Percentiles rank a stretch among this genome's conserved stretches.
These are phyloP conservation scores for Cephalopachus bancanus DNA, from an alignment of 2,797 vertebrate genomes.

Conservation along the genomic window DNA sequence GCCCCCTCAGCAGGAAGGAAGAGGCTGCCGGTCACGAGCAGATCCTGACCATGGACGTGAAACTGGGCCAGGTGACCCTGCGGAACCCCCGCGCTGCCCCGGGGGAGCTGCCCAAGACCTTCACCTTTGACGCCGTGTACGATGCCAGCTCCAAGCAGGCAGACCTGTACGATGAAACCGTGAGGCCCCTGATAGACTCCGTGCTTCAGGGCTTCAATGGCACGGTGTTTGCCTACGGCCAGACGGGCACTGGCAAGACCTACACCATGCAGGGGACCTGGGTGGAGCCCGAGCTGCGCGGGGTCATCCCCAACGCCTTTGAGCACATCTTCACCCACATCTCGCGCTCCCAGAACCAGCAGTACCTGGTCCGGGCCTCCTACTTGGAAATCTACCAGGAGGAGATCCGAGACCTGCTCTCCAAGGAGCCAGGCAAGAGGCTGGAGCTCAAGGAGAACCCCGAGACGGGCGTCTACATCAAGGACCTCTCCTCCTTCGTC, in stretches of 20 bases:
- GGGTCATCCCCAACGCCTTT: slow-evolving; percentile 96
- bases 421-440: slow-evolving; percentile 95
- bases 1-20: slow-evolving; percentile 94
- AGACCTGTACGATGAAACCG: slow-evolving; percentile 96
- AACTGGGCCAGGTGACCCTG: slow-evolving; percentile 95
- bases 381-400: slow-evolving; percentile 99
- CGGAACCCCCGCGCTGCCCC: slow-evolving; percentile 93
- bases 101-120: slow-evolving; percentile 95
- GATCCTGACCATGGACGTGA: slow-evolving; percentile 94
- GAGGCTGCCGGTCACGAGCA: slow-evolving; percentile 90
- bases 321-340: slow-evolving; percentile 98
- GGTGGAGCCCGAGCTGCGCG: slow-evolving; percentile 93
- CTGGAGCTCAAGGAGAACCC: slow-evolving; percentile 97
- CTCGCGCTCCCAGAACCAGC: slow-evolving; percentile 96
- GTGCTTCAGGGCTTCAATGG: slow-evolving; percentile 97
- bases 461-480: slow-evolving; percentile 96
- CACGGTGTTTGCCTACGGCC: slow-evolving; percentile 97
- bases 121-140: slow-evolving; percentile 97
- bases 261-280: slow-evolving; percentile 97
- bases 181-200: slow-evolving; percentile 95
- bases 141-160: slow-evolving; percentile 94
- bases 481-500: slow-evolving; percentile 96
- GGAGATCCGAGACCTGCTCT: slow-evolving; percentile 96
- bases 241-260: slow-evolving; percentile 98
- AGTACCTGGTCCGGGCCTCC: slow-evolving; percentile 97